Evolutionary conservation across 92 coral and sea anemone genomes (phyloP).

Genomic region (Metridium senile): DNA sequence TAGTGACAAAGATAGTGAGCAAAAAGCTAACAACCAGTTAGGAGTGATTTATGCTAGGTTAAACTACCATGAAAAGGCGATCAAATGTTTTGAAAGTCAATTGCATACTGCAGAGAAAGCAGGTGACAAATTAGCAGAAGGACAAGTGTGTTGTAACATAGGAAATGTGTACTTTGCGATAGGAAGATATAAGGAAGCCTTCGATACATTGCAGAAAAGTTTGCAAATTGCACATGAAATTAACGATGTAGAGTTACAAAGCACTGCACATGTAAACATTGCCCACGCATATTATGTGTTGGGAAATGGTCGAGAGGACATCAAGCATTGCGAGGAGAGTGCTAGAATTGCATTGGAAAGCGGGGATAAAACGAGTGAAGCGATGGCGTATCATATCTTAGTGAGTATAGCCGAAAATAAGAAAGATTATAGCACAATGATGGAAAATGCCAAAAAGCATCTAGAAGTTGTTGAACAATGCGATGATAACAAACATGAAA

Average conservation of each 20-base stretch:
- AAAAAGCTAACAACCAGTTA: not conserved
- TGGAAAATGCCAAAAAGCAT: not conserved
- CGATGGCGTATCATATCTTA: not conserved
- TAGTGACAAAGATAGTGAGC: not conserved
- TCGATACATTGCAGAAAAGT: not conserved
- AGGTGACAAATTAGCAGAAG: not conserved
- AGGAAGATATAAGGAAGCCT: slow-evolving; percentile 1
- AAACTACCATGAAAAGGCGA: not conserved
- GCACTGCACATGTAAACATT: not conserved
- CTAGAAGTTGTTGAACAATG: not conserved
- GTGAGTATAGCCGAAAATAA: not conserved
- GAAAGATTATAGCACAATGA: not conserved
- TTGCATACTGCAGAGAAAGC: not conserved
- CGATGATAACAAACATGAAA: not conserved
- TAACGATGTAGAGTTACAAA: not conserved
- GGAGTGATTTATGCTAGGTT: not conserved
- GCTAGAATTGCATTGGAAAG: not conserved
- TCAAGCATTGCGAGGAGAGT: not conserved
- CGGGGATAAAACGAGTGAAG: slow-evolving; percentile 1
- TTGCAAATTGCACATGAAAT: not conserved
- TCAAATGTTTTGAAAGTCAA: not conserved
- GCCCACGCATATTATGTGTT: not conserved
- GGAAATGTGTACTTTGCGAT: not conserved
- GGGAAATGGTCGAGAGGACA: slow-evolving; percentile 3
- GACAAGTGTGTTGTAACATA: not conserved